Conservation (phyloP, 2,113 vertebrate genomes). For the Carassius gibelio region DNA sequence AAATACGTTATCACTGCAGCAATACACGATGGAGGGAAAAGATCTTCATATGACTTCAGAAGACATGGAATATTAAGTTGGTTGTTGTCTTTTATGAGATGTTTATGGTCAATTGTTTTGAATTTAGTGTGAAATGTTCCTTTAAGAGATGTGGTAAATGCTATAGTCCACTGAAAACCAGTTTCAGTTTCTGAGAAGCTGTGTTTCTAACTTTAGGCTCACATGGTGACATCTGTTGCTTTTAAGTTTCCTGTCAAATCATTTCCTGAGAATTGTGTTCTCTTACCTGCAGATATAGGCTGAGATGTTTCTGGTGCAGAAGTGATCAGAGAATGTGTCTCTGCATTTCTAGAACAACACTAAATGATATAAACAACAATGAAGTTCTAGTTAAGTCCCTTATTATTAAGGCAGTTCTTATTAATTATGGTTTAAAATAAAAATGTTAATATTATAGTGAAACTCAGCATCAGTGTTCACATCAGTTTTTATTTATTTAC, state of each 20-base stretch:
- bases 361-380: not conserved
- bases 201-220: not conserved
- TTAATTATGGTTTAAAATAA: not conserved
- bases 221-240: not conserved
- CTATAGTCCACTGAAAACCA: not conserved
- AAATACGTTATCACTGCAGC: no score
- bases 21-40: no score
- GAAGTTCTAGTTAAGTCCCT: not conserved
- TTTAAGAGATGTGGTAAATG: no score
- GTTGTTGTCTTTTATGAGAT: no score
- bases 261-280: not conserved
- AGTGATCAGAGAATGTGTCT: not conserved
- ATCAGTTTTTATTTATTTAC: not conserved
- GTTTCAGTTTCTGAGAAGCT: not conserved
- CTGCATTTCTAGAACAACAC: not conserved
- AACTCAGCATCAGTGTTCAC: not conserved
- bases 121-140: no score
- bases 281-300: not conserved
- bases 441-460: not conserved
- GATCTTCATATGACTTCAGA: no score
- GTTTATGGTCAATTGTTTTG: no score
- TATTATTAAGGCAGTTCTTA: not conserved
- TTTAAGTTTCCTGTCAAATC: not conserved
- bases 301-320: constrained; percentile 19
- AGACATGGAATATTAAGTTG: no score